phyloP scores from a whole-genome alignment of 2,888 invertebrate species.

The Callinectes sapidus region DNA sequence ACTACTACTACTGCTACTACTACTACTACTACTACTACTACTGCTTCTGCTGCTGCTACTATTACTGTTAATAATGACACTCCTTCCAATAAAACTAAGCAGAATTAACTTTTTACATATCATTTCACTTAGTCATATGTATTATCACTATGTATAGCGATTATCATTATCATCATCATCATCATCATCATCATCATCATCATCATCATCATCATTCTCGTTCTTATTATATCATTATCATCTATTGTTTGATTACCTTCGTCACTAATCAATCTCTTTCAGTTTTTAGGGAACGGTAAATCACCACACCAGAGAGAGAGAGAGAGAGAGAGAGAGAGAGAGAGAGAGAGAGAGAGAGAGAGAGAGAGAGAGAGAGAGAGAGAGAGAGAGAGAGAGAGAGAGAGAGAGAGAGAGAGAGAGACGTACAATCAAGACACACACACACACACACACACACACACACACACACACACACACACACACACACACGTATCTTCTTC shows the following conservation, averaged over 20 bases:
- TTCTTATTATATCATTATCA: neutral
- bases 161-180: neutral
- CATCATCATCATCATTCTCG: neutral
- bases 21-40: slow-evolving; percentile 15
- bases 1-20: neutral
- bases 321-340: neutral
- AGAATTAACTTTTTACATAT: neutral
- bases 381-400: neutral
- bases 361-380: no score
- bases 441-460: slow-evolving; percentile 6
- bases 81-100: neutral
- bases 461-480: slow-evolving; percentile 15
- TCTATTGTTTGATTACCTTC: neutral
- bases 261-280: neutral
- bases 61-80: neutral
- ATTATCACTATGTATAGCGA: no score
- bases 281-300: no score
- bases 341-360: neutral
- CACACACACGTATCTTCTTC: neutral
- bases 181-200: neutral
- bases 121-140: no score
- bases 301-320: neutral
- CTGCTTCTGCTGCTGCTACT: neutral
- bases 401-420: neutral
- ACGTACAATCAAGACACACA: neutral